phyloP scores from a whole-genome alignment of 1,140 invertebrate genomes.

The Battus philenor region DNA sequence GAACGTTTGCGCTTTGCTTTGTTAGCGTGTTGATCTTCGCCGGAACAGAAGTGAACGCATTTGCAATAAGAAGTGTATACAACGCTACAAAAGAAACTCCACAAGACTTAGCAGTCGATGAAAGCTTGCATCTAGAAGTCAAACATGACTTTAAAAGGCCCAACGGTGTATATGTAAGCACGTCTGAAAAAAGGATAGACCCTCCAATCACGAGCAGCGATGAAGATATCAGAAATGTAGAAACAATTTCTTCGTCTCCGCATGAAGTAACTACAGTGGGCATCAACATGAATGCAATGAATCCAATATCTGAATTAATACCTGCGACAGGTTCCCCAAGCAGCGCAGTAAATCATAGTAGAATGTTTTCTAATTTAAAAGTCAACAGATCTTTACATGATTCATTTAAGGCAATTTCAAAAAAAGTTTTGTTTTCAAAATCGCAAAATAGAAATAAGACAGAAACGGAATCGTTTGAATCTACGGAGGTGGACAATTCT shows the following conservation, averaged over 20 bases:
- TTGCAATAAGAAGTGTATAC: slow-evolving; percentile 3
- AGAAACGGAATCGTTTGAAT: background rate
- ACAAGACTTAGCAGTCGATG: slow-evolving; percentile 34
- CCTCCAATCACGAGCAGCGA: background rate
- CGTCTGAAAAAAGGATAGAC: slow-evolving; percentile 5
- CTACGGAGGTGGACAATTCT: background rate
- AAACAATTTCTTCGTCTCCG: background rate
- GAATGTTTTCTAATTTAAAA: no score
- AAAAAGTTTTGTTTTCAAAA: no score
- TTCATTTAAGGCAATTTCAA: no score
- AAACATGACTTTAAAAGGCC: slow-evolving; percentile 29
- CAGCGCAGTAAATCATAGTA: background rate
- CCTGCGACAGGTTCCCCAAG: no score
- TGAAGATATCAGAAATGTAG: background rate
- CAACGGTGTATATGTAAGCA: slow-evolving; percentile 19
- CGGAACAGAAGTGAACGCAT: background rate
- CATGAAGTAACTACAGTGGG: background rate
- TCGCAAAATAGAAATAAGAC: no score
- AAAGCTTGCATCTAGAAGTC: slow-evolving; percentile 35
- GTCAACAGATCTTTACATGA: no score
- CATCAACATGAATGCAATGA: no score
- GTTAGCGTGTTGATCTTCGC: background rate
- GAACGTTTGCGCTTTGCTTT: slow-evolving; percentile 5
- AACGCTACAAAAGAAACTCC: slow-evolving; percentile 11
- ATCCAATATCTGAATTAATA: slow-evolving; percentile 1